These are phyloP conservation scores for Arremon aurantiirostris DNA, from an alignment of 2,797 vertebrate genomes.

Conservation along the genomic window DNA sequence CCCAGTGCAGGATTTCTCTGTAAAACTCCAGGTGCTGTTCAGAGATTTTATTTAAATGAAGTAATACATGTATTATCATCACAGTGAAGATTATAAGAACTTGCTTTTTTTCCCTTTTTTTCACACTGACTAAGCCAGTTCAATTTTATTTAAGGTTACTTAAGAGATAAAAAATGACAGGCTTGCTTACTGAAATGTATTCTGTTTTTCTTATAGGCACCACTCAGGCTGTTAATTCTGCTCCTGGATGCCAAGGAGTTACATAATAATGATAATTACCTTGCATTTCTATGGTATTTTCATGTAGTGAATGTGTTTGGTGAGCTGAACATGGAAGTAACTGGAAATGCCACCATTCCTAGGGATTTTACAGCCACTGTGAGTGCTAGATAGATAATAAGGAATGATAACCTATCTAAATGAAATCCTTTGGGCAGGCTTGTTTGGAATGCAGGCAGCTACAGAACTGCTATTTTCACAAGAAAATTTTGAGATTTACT, in stretches of 20 bases:
- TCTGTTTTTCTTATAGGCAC: neutral
- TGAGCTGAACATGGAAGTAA: neutral
- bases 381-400: neutral
- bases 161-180: constrained; percentile 57
- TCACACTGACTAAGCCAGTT: constrained; percentile 5
- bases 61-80: constrained; percentile 10
- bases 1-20: neutral
- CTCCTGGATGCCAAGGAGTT: constrained; percentile 17
- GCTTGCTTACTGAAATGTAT: constrained; percentile 15
- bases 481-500: neutral
- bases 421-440: neutral
- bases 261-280: constrained; percentile 26
- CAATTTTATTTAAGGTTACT: constrained; percentile 50
- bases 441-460: neutral
- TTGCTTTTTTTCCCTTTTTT: neutral
- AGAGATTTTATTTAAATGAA: constrained; percentile 50
- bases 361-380: neutral
- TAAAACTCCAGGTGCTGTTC: constrained; percentile 47
- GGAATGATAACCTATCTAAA: constrained; percentile 6
- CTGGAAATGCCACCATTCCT: neutral
- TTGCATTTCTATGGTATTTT: constrained; percentile 1
- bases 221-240: constrained; percentile 3
- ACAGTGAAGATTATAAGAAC: constrained; percentile 12
- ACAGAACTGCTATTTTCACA: neutral
- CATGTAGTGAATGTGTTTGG: neutral